Evolutionary conservation across 2,797 vertebrate genomes (phyloP).

Genomic region (Cephalopachus bancanus): DNA sequence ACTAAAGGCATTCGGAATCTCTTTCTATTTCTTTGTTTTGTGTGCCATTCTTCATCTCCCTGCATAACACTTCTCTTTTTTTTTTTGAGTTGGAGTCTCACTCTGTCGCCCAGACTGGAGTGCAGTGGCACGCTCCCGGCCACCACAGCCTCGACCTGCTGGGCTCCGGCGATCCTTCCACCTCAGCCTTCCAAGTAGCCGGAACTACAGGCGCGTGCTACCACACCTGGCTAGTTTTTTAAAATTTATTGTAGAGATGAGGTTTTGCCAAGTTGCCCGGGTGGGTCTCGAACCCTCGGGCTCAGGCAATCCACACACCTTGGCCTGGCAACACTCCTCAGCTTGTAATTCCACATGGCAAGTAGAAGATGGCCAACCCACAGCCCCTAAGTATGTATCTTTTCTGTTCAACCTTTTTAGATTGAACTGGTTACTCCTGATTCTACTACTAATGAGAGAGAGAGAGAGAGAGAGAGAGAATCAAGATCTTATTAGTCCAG

Average conservation of each 20-base stretch:
- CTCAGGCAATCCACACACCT: too few relatives aligned
- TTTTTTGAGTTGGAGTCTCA: too few relatives aligned
- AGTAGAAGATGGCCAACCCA: not conserved
- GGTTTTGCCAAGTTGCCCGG: too few relatives aligned
- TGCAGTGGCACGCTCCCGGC: too few relatives aligned
- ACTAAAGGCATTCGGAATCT: not conserved
- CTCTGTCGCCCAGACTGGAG: too few relatives aligned
- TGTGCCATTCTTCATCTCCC: not conserved
- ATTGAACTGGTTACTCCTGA: not conserved
- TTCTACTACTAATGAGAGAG: not conserved
- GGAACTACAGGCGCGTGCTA: too few relatives aligned
- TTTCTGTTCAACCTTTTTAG: not conserved
- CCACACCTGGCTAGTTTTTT: too few relatives aligned
- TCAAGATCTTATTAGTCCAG: not conserved
- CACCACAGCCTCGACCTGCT: too few relatives aligned
- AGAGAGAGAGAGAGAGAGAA: not conserved
- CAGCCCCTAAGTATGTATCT: not conserved
- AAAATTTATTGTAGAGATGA: too few relatives aligned
- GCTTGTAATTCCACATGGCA: not conserved
- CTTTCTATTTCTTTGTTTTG: not conserved
- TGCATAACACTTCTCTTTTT: not conserved
- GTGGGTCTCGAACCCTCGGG: too few relatives aligned
- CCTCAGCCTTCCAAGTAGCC: too few relatives aligned
- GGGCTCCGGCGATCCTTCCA: too few relatives aligned
- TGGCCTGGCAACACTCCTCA: not conserved